These are phyloP conservation scores for Machimus rusticus DNA, from an alignment of 2,888 invertebrate species.

Conservation along the genomic window DNA sequence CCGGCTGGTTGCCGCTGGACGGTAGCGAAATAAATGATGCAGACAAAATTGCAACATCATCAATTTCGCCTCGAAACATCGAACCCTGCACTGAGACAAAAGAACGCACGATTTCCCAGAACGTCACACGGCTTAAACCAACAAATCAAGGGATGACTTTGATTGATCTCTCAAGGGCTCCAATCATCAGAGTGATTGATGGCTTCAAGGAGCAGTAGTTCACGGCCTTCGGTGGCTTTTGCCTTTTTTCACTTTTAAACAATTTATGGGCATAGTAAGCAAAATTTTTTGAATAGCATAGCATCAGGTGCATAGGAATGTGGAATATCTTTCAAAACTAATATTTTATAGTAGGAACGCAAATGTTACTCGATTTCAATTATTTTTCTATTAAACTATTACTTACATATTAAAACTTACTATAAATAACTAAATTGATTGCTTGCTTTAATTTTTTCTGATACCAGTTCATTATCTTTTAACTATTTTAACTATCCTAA, in stretches of 20 bases:
- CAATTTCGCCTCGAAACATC: conserved; percentile 19
- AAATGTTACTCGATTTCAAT: too few relatives aligned
- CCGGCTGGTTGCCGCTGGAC: conserved; percentile 8
- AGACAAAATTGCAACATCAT: conserved; percentile 44
- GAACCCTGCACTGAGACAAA: background rate
- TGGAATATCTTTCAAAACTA: background rate
- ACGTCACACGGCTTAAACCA: conserved; percentile 4
- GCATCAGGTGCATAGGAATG: background rate
- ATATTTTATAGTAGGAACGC: background rate
- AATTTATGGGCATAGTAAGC: background rate
- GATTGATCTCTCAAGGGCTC: conserved; percentile 32
- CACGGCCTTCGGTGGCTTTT: background rate
- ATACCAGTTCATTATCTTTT: too few relatives aligned
- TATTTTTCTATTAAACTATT: too few relatives aligned
- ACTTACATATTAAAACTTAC: too few relatives aligned
- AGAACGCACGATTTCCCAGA: conserved; percentile 4
- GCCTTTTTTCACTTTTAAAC: background rate
- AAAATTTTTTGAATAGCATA: background rate
- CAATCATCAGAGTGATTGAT: conserved; percentile 25
- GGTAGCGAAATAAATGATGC: conserved; percentile 47
- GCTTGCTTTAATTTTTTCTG: too few relatives aligned
- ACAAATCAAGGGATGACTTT: conserved; percentile 29
- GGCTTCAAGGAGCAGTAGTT: background rate
- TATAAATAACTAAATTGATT: too few relatives aligned
- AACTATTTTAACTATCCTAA: too few relatives aligned